These are phyloP conservation scores for Danio tinwini DNA, from an alignment of 2,797 vertebrate genomes.

Conservation along the genomic window DNA sequence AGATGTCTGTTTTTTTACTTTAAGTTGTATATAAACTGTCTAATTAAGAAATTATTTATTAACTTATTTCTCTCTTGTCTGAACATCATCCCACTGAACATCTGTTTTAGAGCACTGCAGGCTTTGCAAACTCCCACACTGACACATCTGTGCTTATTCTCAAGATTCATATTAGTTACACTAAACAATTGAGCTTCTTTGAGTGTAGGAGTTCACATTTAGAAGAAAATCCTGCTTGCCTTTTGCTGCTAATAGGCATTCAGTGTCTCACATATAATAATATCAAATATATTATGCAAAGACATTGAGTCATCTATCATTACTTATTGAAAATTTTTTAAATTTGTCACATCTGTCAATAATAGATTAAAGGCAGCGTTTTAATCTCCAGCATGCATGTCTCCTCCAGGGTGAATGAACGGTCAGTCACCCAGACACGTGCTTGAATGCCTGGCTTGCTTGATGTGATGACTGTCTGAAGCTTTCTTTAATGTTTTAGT, in stretches of 20 bases:
- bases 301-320: not conserved
- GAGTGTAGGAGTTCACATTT: not conserved
- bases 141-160: constrained; percentile 43
- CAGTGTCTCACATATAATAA: not conserved
- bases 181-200: constrained; percentile 7
- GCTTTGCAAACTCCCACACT: constrained; percentile 40
- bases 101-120: constrained; percentile 31
- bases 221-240: not conserved
- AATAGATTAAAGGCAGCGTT: constrained; percentile 3
- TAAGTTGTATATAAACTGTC: not conserved
- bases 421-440: constrained; percentile 48
- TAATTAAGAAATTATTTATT: not conserved
- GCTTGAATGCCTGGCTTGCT: constrained; percentile 35
- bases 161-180: constrained; percentile 35
- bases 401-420: constrained; percentile 49
- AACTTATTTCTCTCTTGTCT: not conserved
- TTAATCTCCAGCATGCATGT: constrained; percentile 38
- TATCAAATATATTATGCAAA: no score
- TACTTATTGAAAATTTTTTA: not conserved
- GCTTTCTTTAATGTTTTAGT: constrained; percentile 28
- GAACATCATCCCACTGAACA: constrained; percentile 9
- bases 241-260: not conserved
- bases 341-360: constrained; percentile 1
- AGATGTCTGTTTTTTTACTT: not conserved
- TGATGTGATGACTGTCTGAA: constrained; percentile 8